Percentiles rank a stretch among this genome's conserved stretches.
Conservation (phyloP, 2,888 invertebrate species). For the Plagodis dolabraria region DNA sequence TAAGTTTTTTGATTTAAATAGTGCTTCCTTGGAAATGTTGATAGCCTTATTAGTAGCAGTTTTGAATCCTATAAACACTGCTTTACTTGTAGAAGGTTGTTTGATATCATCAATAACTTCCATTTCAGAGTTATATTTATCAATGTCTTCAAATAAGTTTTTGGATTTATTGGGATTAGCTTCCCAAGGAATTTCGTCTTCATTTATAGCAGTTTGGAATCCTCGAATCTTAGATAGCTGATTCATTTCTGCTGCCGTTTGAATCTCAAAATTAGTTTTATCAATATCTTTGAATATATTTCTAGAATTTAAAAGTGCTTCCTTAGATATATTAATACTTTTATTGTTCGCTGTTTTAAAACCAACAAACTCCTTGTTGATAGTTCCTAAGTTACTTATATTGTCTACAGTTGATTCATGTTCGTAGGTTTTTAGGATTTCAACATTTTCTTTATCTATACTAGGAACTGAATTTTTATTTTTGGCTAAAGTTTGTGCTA, state of each 20-base stretch:
- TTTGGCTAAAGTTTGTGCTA: too few species aligned
- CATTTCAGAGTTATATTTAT: neutral
- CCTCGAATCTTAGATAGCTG: neutral
- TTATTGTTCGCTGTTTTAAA: neutral
- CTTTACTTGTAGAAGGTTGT: neutral
- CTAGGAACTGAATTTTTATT: too few species aligned
- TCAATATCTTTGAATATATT: neutral
- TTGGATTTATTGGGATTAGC: neutral
- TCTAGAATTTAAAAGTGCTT: neutral
- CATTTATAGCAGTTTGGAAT: neutral
- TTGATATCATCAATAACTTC: neutral
- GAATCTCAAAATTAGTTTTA: neutral
- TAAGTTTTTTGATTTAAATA: slow-evolving; percentile 51
- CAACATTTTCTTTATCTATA: too few species aligned
- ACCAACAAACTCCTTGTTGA: neutral
- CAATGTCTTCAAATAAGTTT: neutral
- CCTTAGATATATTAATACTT: neutral
- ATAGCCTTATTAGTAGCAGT: slow-evolving; percentile 69
- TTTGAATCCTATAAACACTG: slow-evolving; percentile 51
- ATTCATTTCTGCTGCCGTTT: neutral
- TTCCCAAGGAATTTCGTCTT: neutral
- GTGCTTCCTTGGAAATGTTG: slow-evolving; percentile 54
- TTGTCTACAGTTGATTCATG: too few species aligned
- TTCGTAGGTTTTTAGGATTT: too few species aligned
- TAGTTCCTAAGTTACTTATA: too few species aligned